A percentile compares a stretch with the other conserved stretches of the same genome.
Conservation (phyloP, 2,797 vertebrate species). For the Paedocypris micromegethes region DNA sequence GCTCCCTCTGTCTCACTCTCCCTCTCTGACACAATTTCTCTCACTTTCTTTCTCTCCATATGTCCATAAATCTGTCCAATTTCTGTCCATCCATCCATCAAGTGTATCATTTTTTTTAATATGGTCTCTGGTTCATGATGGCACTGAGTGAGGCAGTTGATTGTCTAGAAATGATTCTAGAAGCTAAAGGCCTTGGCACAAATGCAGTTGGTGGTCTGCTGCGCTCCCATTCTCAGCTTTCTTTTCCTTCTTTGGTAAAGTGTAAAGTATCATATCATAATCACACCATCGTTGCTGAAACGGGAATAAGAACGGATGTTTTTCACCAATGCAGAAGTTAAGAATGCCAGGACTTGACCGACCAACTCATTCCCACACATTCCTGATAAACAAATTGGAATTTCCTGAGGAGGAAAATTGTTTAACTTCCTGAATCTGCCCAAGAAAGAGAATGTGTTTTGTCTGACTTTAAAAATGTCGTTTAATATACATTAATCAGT, state of each 20-base stretch:
- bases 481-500: not conserved
- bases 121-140: no score
- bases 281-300: constrained; percentile 12
- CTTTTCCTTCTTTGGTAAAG: constrained; percentile 25
- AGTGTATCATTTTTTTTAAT: no score
- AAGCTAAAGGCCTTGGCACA: no score
- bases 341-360: constrained; percentile 26
- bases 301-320: constrained; percentile 11
- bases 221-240: not conserved
- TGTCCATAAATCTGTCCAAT: no score
- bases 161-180: no score
- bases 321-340: not conserved
- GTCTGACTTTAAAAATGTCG: not conserved
- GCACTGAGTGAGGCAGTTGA: no score
- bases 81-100: no score
- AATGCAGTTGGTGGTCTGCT: no score
- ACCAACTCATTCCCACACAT: constrained; percentile 41
- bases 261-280: not conserved
- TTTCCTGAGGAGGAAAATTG: constrained; percentile 20
- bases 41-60: no score
- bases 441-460: not conserved
- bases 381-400: constrained; percentile 17
- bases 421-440: constrained; percentile 11
- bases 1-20: no score
- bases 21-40: no score